Evolutionary conservation across 2,888 invertebrate species (phyloP).

Genomic region (Hydriomena furcata): DNA sequence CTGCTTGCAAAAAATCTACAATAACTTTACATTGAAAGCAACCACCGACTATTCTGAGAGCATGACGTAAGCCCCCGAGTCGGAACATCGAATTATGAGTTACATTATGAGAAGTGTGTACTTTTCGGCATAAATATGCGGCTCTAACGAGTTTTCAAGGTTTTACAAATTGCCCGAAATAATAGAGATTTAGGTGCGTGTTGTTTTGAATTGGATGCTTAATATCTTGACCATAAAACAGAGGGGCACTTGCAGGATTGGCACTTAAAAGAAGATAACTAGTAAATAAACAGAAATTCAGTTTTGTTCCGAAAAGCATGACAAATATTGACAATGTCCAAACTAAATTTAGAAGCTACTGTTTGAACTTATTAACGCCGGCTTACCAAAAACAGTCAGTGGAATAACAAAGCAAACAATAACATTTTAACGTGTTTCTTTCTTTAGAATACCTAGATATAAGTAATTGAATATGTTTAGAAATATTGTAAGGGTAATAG

Average conservation of each 20-base stretch:
- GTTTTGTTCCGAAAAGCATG: slow-evolving; percentile 24
- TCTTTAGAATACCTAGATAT: no score
- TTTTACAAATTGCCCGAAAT: slow-evolving; percentile 34
- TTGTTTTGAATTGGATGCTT: slow-evolving; percentile 13
- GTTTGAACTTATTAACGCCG: slow-evolving; percentile 19
- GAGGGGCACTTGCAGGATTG: neutral
- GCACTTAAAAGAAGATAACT: slow-evolving; percentile 3
- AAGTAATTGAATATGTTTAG: neutral
- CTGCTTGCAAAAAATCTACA: slow-evolving; percentile 71
- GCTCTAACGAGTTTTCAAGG: slow-evolving; percentile 41
- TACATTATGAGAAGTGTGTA: slow-evolving; percentile 47
- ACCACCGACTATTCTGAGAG: slow-evolving; percentile 66
- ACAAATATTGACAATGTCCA: slow-evolving; percentile 30
- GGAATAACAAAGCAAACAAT: neutral
- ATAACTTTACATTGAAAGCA: slow-evolving; percentile 71
- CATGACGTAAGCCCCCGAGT: slow-evolving; percentile 66
- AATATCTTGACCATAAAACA: slow-evolving; percentile 2
- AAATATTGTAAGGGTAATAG: neutral
- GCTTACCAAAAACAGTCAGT: slow-evolving; percentile 6
- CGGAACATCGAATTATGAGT: slow-evolving; percentile 50
- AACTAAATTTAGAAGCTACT: slow-evolving; percentile 25
- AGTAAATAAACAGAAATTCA: slow-evolving; percentile 23
- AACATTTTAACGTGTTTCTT: neutral
- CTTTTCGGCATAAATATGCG: slow-evolving; percentile 39
- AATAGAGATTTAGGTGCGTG: slow-evolving; percentile 19